Evolutionary conservation across 2,797 vertebrate species (phyloP).

Genomic region (Phoxinus dragarum): DNA sequence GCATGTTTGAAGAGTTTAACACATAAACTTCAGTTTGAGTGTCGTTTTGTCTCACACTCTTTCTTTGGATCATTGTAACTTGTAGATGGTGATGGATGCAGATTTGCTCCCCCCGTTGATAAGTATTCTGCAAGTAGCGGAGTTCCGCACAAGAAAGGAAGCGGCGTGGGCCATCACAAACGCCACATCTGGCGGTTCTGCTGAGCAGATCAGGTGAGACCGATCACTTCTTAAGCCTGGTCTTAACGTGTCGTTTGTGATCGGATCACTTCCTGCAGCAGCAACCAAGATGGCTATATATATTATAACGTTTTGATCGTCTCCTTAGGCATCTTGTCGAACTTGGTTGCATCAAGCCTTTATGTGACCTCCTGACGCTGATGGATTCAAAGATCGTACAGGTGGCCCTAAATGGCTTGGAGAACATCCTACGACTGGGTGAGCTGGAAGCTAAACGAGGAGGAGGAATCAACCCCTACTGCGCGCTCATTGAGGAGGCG

Average conservation of each 20-base stretch:
- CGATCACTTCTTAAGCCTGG: background rate
- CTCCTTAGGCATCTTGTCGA: constrained; percentile 90
- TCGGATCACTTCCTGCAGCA: background rate
- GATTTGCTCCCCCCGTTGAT: constrained; percentile 93
- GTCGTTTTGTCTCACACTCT: background rate
- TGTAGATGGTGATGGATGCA: constrained; percentile 92
- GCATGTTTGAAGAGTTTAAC: background rate
- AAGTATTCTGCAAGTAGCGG: constrained; percentile 93
- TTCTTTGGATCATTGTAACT: background rate
- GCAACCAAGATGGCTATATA: background rate
- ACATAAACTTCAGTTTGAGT: constrained; percentile 1
- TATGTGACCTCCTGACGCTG: constrained; percentile 96
- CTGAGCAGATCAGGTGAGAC: constrained; percentile 93
- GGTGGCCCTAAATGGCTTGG: constrained; percentile 93
- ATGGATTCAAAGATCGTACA: constrained; percentile 99
- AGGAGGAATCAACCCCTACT: constrained; percentile 96
- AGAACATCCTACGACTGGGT: constrained; percentile 95
- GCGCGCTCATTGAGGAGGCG: constrained; percentile 94
- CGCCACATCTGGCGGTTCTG: constrained; percentile 92
- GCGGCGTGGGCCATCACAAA: constrained; percentile 97
- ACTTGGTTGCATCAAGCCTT: constrained; percentile 94
- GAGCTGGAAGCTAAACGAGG: constrained; percentile 94
- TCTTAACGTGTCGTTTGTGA: background rate
- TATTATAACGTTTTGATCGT: background rate
- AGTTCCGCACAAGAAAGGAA: constrained; percentile 96